Conservation (phyloP, 2,888 invertebrate genomes). For the Pseudococcus viburni region DNA sequence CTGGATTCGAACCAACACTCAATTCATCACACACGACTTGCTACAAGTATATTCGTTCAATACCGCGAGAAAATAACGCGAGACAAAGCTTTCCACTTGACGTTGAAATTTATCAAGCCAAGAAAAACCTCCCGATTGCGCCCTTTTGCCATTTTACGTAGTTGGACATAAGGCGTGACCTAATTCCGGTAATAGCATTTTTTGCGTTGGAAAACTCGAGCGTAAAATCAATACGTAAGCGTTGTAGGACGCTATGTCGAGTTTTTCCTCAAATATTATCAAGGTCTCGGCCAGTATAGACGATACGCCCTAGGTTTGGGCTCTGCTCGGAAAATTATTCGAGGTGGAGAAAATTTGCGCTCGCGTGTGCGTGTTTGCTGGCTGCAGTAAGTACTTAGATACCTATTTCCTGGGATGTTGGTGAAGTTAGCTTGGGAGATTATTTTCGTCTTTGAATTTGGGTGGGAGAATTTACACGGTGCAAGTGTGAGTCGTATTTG, state of each 20-base stretch:
- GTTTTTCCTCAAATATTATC: slow-evolving; percentile 55
- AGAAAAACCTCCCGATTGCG: slow-evolving; percentile 29
- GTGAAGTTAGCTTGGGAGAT: too few relatives aligned
- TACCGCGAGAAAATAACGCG: neutral
- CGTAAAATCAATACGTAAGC: slow-evolving; percentile 55
- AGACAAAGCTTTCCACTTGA: neutral
- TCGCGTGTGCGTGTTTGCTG: neutral
- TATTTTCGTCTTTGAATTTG: too few relatives aligned
- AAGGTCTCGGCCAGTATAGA: slow-evolving; percentile 64
- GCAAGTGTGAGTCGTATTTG: too few relatives aligned
- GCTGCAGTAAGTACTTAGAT: neutral
- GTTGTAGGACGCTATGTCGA: slow-evolving; percentile 19
- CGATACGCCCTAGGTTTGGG: slow-evolving; percentile 57
- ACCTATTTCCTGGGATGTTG: too few relatives aligned
- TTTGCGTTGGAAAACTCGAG: slow-evolving; percentile 60
- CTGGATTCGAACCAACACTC: neutral
- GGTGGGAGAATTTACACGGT: too few relatives aligned
- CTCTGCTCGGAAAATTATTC: neutral
- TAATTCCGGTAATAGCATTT: slow-evolving; percentile 53
- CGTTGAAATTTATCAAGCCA: neutral
- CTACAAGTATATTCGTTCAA: neutral
- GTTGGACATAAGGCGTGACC: slow-evolving; percentile 58
- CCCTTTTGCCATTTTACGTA: slow-evolving; percentile 47
- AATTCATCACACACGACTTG: neutral
- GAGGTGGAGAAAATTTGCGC: neutral